A percentile compares a stretch with the other conserved stretches of the same genome.
These are phyloP conservation scores for Leptobrachium ailaonicum DNA, from an alignment of 2,113 vertebrate genomes.

Conservation along the genomic window DNA sequence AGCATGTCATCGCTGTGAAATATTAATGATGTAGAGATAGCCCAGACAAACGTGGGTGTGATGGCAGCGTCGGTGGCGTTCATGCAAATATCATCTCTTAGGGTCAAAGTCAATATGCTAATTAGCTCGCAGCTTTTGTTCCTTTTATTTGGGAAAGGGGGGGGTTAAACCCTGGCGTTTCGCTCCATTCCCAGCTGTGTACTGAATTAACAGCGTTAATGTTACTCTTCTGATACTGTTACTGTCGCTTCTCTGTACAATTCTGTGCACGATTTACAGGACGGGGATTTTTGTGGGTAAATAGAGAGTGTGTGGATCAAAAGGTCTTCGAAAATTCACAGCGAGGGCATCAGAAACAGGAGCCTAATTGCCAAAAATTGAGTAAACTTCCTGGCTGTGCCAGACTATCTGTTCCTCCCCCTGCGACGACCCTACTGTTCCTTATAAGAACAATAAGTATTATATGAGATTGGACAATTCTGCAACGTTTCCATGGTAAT, in stretches of 20 bases:
- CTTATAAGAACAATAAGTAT: conserved; percentile 15
- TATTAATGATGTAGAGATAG: conserved; percentile 17
- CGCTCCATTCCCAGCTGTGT: no score
- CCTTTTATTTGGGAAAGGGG: not conserved
- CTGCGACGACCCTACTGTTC: not conserved
- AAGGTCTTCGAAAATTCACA: not conserved
- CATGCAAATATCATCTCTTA: not conserved
- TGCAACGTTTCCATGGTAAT: not conserved
- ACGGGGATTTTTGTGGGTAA: not conserved
- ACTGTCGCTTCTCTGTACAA: no score
- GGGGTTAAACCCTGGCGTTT: no score
- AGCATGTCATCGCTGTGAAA: conserved; percentile 17
- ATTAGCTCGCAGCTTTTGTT: conserved; percentile 21
- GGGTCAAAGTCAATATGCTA: conserved; percentile 25
- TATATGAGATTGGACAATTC: not conserved
- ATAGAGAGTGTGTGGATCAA: not conserved
- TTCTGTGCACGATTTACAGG: no score
- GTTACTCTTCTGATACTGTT: no score
- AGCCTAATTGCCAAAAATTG: not conserved
- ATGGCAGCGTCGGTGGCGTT: not conserved
- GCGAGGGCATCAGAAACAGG: not conserved
- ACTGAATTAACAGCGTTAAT: no score
- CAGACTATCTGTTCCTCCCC: not conserved
- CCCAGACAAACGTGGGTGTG: not conserved
- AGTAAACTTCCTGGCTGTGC: not conserved